These are phyloP conservation scores for Ectropis grisescens DNA, from an alignment of 1,140 invertebrate species.

Conservation along the genomic window DNA sequence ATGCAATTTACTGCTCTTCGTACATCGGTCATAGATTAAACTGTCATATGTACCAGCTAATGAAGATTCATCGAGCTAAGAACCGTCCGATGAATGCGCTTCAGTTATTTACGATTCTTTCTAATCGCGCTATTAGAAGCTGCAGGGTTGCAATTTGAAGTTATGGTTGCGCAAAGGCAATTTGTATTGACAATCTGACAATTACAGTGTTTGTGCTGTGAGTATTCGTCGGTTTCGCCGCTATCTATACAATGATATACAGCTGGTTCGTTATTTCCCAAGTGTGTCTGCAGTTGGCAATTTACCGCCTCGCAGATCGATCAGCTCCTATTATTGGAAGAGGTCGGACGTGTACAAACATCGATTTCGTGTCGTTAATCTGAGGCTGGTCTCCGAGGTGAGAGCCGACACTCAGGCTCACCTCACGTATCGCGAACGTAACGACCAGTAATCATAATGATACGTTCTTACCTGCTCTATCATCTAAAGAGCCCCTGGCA, in stretches of 20 bases:
- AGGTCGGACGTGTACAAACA: conserved; percentile 67
- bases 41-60: conserved; percentile 7
- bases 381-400: conserved; percentile 35
- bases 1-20: conserved; percentile 29
- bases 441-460: conserved; percentile 49
- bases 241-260: conserved; percentile 30
- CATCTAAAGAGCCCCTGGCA: no score
- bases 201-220: conserved; percentile 7
- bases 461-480: conserved; percentile 18
- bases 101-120: no score
- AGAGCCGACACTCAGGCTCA: conserved; percentile 34
- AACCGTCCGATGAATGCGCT: no score
- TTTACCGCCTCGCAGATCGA: conserved; percentile 51
- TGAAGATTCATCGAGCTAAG: conserved; percentile 13
- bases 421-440: conserved; percentile 53
- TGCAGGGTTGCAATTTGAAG: no score
- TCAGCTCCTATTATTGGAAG: conserved; percentile 59
- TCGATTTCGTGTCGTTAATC: conserved; percentile 62
- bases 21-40: conserved; percentile 4
- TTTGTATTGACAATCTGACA: conserved; percentile 16
- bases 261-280: conserved; percentile 50
- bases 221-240: no score
- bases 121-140: no score
- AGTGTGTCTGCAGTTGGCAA: conserved; percentile 48
- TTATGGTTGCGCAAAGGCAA: conserved; percentile 5